These are phyloP conservation scores for Drosophila arizonae DNA, from an alignment of 1,140 invertebrate species.

Conservation along the genomic window DNA sequence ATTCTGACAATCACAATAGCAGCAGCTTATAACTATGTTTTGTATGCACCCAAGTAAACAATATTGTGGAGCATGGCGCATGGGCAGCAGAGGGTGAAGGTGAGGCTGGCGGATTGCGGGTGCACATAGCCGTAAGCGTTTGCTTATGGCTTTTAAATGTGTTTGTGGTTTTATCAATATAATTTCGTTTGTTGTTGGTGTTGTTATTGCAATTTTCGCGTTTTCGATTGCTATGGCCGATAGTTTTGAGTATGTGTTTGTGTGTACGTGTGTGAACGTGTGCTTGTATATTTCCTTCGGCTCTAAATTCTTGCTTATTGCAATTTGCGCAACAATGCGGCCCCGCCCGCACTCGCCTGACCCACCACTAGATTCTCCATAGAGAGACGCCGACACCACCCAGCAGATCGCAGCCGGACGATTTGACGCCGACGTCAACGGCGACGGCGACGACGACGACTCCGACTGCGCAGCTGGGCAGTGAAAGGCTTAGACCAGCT, in stretches of 20 bases:
- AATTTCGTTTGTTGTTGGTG: constrained; percentile 59
- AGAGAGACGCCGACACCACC: constrained; percentile 48
- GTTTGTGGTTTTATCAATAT: constrained; percentile 74
- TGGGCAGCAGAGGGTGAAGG: neutral
- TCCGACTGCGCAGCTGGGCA: constrained; percentile 64
- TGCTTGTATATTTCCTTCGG: constrained; percentile 53
- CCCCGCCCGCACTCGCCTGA: constrained; percentile 26
- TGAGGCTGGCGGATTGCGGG: neutral
- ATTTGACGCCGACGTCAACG: constrained; percentile 41
- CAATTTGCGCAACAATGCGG: constrained; percentile 74
- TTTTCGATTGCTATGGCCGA: constrained; percentile 60
- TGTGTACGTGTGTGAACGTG: constrained; percentile 16
- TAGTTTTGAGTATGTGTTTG: constrained; percentile 49
- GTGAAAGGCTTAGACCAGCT: constrained; percentile 64
- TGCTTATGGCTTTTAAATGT: constrained; percentile 73
- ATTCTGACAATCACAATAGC: constrained; percentile 52
- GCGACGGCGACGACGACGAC: neutral
- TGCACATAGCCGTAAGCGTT: constrained; percentile 48
- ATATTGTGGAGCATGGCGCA: neutral
- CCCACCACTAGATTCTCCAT: constrained; percentile 39
- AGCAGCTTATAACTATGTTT: constrained; percentile 21
- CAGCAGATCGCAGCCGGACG: constrained; percentile 56
- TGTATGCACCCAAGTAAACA: constrained; percentile 17
- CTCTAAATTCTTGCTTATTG: constrained; percentile 69
- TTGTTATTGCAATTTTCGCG: constrained; percentile 65